Base-by-base conservation (phyloP, 2,797 vertebrate species). In the Benthosema pterotum region DNA sequence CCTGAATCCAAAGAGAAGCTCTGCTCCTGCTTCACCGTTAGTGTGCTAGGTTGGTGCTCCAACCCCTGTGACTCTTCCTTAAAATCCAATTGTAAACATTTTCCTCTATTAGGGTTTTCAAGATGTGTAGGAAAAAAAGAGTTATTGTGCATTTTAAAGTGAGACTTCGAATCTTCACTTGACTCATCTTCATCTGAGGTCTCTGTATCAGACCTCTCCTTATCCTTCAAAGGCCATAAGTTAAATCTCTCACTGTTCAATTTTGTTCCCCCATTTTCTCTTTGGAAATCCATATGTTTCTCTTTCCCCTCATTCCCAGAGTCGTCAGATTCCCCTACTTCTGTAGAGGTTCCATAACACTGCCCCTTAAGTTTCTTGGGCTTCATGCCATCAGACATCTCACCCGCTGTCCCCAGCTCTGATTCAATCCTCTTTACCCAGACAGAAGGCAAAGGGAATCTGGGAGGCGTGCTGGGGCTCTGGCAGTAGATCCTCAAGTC, bases 401-500 rank as follows among this genome's bases (percentile, higher is more conserved):
- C 78, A 17, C 15, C 67, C 46, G 84, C 74, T 1, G 62, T 57
- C 32, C 47, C 77, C 32, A 53, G 72, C 57, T 83, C 72, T 3
- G 49, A 63, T 67, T 89, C 81, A 47, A 89, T 69, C 60, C 57
- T 90, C 69, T 73, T 87, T 5, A 93, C 90, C 65, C 57, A 92
- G 63, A 96, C 88, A 12, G 92, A 83, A 25, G 93, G 92, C 71
- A 93, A 70, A 32, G 96, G 96, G 78, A 94, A 94, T 53, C 92
- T 84, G 32, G 95, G 93, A 43, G 95, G 93, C 52, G 77, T 82
- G 77, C 95, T 94, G 52, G 96, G 96, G 71, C 93, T 96, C 84
- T 99, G 98, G 81, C 95, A 93, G 79, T 99, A 99, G 87, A 99
- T 96, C 52, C 97, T 91, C 74, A 99, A 87, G 83, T 99, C 98